Evolutionary conservation across 2,888 invertebrate species (phyloP), one percentile per base, ranked within the genome.

Genomic region (Diachrysia chrysitis): DNA sequence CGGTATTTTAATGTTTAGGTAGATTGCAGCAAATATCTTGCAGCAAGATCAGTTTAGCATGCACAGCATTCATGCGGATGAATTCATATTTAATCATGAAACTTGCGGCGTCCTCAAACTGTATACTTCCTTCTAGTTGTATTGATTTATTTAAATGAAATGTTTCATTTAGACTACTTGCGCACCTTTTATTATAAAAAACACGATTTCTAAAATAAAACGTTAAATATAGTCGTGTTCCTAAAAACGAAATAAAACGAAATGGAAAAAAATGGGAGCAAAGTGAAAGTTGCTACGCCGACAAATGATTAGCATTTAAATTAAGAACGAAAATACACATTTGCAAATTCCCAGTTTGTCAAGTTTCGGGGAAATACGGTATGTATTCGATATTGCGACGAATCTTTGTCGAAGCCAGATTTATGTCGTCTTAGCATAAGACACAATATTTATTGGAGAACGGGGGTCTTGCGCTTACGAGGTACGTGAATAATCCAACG

Each of bases 331-430:
- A 37, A 42, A 42, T 42, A 42, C n/a, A 42, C 42, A 42, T 42
- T 42, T 42, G 42, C 42, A n/a, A 42, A 42, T 42, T 42, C 42
- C 42, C 42, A 42, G 42, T 42, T 42, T 42, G 42, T 51, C 48
- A 51, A 12, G 21, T 19, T 51, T 51, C 21, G 48, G 21, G 2
- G 21, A 21, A 51, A 51, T 4, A 21, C 48, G 19, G 12, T 51
- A 51, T 51, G 19, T 51, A 51, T 51, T 21, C 10, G 48, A 51
- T 51, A 21, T 51, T 51, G 48, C 48, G 32, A 14, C 19, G 48
- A 65, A 65, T 56, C 10, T 65, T 56, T 17, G 7, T 48, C 19
- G 23, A 71, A 56, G 12, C 35, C 17, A 17, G 65, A 57, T 66
- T 59, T 56, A 14, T 21, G 42, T 53, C 21, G 16, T 7, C 29